Base-by-base conservation (phyloP, 2,888 invertebrate species). In the Synergus itoensis region DNA sequence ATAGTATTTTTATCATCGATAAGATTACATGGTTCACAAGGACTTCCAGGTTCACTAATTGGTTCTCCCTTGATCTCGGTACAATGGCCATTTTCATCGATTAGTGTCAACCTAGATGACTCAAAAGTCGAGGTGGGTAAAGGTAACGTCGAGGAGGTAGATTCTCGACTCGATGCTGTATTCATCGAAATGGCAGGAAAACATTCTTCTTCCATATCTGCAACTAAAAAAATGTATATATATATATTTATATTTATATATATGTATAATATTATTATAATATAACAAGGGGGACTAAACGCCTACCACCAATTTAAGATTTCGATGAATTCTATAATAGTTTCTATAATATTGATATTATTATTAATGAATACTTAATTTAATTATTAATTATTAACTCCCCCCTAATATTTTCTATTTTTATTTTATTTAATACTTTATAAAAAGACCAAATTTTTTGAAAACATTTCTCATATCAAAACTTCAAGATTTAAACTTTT, bases 141-240 rank as follows among this genome's bases (percentile, higher is more conserved):
- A 16, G 83, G 53, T 64, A 79, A 75, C 41, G 77, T 69, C 67
- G 87, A 85, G 1, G 86, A 82, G 18, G 87, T 87, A 36, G 86
- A 86, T 28, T 88, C 88, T 73, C 73, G 48, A 60, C 92, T 93
- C 79, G 94, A 93, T 36, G 94, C 94, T 77, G 94, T 93, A 88
- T 94, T 94, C 91, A 97, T 95, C 83, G 97, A 95, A 90, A 97
- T 96, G 80, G 96, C 95, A 80, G 96, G 96, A 92, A 96, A 97
- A 92, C 97, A 97, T 91, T 98, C 97, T 88, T 97, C 97, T 92
- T 98, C 98, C 96, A 97, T 96, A 89, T 98, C 98, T 97, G 84
- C 41, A 84, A 86, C 75, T 81, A 76, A 41, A 48, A 40, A 45
- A 63, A 64, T 11, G 45, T n/a, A n/a, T n/a, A 18, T 1, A 18